Evolutionary conservation across 2,797 vertebrate genomes (phyloP).

Genomic region (Hozukius guyotensis): DNA sequence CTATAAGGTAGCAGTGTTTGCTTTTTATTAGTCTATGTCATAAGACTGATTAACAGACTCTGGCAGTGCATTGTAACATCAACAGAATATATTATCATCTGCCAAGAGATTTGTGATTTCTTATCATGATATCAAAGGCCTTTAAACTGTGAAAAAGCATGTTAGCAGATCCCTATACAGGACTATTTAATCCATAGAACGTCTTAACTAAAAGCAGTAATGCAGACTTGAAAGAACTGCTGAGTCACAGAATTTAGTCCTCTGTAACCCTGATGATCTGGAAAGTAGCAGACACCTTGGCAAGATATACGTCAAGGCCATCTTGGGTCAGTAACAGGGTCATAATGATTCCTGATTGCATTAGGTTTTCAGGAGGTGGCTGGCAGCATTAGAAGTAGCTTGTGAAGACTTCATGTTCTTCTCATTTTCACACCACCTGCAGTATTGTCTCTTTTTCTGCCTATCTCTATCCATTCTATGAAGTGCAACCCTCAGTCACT

Average conservation of each 20-base stretch:
- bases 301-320: background rate
- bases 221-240: background rate
- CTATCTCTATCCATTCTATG: background rate
- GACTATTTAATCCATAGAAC: background rate
- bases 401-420: background rate
- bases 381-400: conserved; percentile 24
- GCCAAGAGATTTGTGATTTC: conserved; percentile 2
- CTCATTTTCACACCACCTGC: background rate
- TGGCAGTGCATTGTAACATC: conserved; percentile 23
- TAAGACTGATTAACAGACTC: conserved; percentile 58
- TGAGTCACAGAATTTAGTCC: background rate
- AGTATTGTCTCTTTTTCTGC: background rate
- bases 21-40: conserved; percentile 54
- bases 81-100: conserved; percentile 18
- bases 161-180: background rate
- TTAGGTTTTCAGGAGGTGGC: conserved; percentile 21
- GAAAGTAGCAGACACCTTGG: background rate
- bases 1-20: conserved; percentile 36
- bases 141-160: conserved; percentile 5
- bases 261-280: background rate
- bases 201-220: background rate
- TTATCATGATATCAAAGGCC: conserved; percentile 6
- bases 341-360: conserved; percentile 24
- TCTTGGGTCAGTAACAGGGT: conserved; percentile 1
- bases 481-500: background rate